These are phyloP conservation scores for Seira ritae DNA, from an alignment of 2,888 invertebrate species.

Conservation along the genomic window DNA sequence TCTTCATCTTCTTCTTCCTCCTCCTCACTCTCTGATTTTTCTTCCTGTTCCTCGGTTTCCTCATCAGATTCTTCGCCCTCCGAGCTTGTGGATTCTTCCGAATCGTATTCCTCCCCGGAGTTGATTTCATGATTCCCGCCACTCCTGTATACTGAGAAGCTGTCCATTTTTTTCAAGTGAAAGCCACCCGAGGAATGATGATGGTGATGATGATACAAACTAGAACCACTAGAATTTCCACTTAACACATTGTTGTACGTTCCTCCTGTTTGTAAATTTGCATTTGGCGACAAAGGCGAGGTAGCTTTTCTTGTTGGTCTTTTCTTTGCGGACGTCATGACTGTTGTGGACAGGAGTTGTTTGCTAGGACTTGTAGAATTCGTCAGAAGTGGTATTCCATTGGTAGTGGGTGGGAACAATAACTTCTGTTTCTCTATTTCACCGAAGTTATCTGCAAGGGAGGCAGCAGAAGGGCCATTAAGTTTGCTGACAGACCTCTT, in stretches of 20 bases:
- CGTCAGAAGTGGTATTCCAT: not conserved
- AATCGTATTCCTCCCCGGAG: constrained; percentile 55
- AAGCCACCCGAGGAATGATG: not conserved
- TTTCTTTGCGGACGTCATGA: constrained; percentile 12
- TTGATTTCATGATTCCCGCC: constrained; percentile 66
- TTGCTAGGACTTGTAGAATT: not conserved
- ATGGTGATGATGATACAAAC: too few species aligned
- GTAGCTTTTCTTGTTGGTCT: constrained; percentile 39
- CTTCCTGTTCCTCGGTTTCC: constrained; percentile 27
- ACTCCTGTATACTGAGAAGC: constrained; percentile 77
- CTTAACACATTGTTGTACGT: not conserved
- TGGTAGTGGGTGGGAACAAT: constrained; percentile 7
- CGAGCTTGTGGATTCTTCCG: constrained; percentile 54
- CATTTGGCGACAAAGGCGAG: not conserved
- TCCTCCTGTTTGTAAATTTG: not conserved
- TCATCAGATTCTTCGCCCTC: constrained; percentile 57
- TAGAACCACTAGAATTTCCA: too few species aligned
- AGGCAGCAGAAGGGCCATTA: constrained; percentile 21
- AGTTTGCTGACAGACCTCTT: constrained; percentile 13
- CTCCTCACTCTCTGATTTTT: constrained; percentile 27
- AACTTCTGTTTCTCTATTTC: not conserved
- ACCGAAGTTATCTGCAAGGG: not conserved
- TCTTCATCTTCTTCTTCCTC: constrained; percentile 45
- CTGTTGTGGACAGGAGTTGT: too few species aligned
- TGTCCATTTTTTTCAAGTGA: constrained; percentile 74